These are phyloP conservation scores for Lepus townsendii DNA, from an alignment of 2,797 vertebrate genomes.

Conservation along the genomic window DNA sequence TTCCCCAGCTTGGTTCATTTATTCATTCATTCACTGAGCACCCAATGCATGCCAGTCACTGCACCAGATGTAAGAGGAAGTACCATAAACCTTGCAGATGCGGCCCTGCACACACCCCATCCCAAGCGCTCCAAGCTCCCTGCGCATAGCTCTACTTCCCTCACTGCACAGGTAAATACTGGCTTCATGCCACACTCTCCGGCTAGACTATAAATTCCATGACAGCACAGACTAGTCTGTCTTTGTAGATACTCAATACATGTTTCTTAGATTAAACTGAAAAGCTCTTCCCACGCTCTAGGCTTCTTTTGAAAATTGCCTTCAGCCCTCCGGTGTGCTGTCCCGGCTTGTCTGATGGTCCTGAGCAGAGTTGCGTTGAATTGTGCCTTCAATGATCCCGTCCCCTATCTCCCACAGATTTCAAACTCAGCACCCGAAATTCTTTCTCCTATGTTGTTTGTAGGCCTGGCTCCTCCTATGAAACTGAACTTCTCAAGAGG, in stretches of 20 bases:
- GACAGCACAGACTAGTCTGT: neutral
- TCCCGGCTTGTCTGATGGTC: neutral
- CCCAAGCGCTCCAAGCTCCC: neutral
- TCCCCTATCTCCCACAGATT: neutral
- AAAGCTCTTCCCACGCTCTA: conserved; percentile 21
- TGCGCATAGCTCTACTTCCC: neutral
- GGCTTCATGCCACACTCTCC: neutral
- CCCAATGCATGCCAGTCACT: neutral
- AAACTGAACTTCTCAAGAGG: neutral
- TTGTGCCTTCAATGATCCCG: neutral
- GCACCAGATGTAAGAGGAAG: neutral
- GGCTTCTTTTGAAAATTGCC: neutral
- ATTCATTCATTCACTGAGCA: neutral
- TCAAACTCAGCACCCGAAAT: neutral
- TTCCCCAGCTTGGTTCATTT: neutral
- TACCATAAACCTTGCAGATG: neutral
- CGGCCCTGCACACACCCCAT: neutral
- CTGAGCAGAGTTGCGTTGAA: neutral
- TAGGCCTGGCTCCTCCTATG: neutral
- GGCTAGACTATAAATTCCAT: neutral
- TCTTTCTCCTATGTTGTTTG: neutral
- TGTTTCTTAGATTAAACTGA: neutral
- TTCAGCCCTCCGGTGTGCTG: neutral
- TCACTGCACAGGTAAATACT: neutral
- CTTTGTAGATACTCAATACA: neutral